A percentile compares a stretch with the other conserved stretches of the same genome.
phyloP scores from a whole-genome alignment of 2,797 vertebrate species.

The Cossypha heuglini region DNA sequence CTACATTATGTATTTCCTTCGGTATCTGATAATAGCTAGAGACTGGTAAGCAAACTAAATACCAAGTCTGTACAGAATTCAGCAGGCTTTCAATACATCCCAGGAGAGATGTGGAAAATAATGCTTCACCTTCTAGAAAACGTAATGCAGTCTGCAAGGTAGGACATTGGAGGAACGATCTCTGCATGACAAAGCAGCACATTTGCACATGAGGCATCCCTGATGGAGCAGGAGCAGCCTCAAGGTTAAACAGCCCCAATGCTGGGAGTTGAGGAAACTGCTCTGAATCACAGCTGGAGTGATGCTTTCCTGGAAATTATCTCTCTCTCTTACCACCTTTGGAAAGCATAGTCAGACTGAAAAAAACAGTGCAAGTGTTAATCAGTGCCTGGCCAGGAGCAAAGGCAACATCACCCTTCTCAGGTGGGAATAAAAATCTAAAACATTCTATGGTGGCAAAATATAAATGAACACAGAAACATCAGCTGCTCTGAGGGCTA shows the following conservation, averaged over 20 bases:
- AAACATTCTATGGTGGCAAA: neutral
- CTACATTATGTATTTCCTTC: neutral
- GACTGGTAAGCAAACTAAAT: constrained; percentile 18
- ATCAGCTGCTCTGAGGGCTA: neutral
- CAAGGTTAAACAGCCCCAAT: constrained; percentile 61
- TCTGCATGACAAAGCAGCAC: constrained; percentile 60
- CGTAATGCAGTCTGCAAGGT: constrained; percentile 42
- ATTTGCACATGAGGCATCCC: constrained; percentile 53
- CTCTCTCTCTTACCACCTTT: neutral
- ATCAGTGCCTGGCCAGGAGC: neutral
- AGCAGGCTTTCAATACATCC: neutral
- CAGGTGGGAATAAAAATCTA: neutral
- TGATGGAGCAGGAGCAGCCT: neutral
- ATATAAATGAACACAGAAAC: neutral
- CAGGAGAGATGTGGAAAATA: constrained; percentile 15
- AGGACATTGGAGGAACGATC: neutral
- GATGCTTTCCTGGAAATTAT: neutral
- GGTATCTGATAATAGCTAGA: neutral
- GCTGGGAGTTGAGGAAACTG: neutral
- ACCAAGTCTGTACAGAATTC: neutral
- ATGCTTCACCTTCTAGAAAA: constrained; percentile 53
- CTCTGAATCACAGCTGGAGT: neutral
- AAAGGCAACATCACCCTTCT: neutral
- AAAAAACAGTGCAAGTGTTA: neutral
- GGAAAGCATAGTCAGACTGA: neutral